phyloP scores from a whole-genome alignment of 2,797 vertebrate genomes.

The Coranthus polyacanthus region DNA sequence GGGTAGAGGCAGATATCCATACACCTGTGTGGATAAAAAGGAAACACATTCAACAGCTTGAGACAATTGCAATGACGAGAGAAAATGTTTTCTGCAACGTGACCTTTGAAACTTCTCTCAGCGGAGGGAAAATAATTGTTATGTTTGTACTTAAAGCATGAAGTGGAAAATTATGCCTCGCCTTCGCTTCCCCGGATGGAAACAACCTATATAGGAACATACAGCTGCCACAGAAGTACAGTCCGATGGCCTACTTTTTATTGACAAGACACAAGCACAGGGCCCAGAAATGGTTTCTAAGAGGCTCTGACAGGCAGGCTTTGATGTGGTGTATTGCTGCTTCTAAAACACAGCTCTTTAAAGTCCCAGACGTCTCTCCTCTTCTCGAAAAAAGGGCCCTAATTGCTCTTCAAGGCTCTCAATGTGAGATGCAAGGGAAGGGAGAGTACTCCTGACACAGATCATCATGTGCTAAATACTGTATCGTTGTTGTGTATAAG shows the following conservation, averaged over 20 bases:
- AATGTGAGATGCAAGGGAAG: conserved; percentile 40
- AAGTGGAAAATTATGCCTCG: neutral
- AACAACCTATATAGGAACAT: conserved; percentile 4
- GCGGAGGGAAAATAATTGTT: no score
- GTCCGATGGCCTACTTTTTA: conserved; percentile 31
- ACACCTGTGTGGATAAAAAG: no score
- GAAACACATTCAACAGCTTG: no score
- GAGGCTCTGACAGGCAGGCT: conserved; percentile 40
- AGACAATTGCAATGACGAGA: no score
- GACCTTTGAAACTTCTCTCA: neutral
- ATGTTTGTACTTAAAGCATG: neutral
- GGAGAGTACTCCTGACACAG: conserved; percentile 52
- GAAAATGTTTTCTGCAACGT: no score
- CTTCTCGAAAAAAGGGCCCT: conserved; percentile 32
- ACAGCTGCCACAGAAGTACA: neutral
- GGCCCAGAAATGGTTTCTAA: conserved; percentile 34
- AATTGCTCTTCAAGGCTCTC: conserved; percentile 70
- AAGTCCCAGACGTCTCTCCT: conserved; percentile 30
- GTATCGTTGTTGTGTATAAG: conserved; percentile 69
- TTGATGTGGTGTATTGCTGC: conserved; percentile 58
- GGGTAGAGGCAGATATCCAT: no score
- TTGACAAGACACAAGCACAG: conserved; percentile 32
- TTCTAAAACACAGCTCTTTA: conserved; percentile 47
- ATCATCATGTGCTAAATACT: conserved; percentile 74
- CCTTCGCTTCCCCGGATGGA: neutral